A percentile compares a stretch with the other conserved stretches of the same genome.
phyloP scores from a whole-genome alignment of 2,797 vertebrate genomes.

The Pangasius mekongensis region DNA sequence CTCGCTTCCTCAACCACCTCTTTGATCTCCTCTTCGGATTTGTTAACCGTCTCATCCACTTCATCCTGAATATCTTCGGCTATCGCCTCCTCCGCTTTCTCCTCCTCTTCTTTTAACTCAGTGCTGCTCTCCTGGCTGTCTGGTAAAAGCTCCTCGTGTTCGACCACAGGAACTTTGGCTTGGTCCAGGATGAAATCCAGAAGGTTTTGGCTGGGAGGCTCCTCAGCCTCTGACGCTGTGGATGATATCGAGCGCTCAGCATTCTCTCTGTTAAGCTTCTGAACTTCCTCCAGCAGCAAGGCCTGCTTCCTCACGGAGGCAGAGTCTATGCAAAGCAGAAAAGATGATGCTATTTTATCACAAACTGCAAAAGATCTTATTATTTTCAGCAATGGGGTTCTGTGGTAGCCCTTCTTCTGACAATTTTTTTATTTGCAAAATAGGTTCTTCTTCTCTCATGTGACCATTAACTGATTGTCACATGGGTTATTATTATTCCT shows the following conservation, averaged over 20 bases:
- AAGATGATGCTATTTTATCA: background rate
- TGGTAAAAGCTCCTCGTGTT: constrained; percentile 39
- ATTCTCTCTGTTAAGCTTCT: constrained; percentile 87
- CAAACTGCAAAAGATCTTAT: background rate
- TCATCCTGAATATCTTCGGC: constrained; percentile 30
- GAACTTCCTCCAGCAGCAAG: constrained; percentile 78
- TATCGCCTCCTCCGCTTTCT: constrained; percentile 33
- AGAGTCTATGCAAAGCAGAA: constrained; percentile 68
- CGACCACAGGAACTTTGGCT: constrained; percentile 40
- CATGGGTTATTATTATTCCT: background rate
- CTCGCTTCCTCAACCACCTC: background rate
- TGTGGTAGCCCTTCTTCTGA: background rate
- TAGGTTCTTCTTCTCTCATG: background rate
- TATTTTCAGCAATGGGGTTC: background rate
- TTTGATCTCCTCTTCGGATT: constrained; percentile 38
- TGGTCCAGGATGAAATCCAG: constrained; percentile 63
- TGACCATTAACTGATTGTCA: background rate
- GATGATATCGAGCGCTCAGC: constrained; percentile 62
- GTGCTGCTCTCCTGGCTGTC: constrained; percentile 29
- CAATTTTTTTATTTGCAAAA: background rate
- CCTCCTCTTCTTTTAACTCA: constrained; percentile 46
- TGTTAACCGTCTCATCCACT: constrained; percentile 46
- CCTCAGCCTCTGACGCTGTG: constrained; percentile 58
- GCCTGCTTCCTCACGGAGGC: constrained; percentile 73
- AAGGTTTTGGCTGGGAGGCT: constrained; percentile 44